These are phyloP conservation scores for Cliona cf. orientalis DNA, from an alignment of 37 sponge, comb jelly and placozoan species.

Conservation along the genomic window DNA sequence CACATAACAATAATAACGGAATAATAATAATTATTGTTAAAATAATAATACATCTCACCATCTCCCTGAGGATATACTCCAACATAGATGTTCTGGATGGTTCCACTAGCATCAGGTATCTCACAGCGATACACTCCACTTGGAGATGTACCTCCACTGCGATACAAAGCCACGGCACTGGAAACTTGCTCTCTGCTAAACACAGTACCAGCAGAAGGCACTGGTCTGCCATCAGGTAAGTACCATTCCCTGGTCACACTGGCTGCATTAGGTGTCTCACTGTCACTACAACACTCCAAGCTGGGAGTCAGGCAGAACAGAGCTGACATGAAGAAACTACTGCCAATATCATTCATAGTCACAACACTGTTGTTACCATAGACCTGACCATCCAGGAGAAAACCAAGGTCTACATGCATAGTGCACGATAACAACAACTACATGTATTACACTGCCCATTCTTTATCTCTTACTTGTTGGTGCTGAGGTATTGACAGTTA, in stretches of 20 bases:
- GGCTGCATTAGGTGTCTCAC: not conserved
- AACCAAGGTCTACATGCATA: not conserved
- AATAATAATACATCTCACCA: too few relatives aligned
- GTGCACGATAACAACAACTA: not conserved
- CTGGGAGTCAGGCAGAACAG: slow-evolving; percentile 19
- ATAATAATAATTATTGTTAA: too few relatives aligned
- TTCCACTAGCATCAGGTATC: slow-evolving; percentile 6
- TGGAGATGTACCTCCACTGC: not conserved
- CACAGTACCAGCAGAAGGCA: not conserved
- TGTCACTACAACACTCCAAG: not conserved
- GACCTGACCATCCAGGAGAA: not conserved
- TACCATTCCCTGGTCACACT: not conserved
- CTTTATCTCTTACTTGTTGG: not conserved
- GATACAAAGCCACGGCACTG: not conserved
- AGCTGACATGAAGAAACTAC: not conserved
- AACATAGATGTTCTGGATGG: not conserved
- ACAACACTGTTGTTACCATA: slow-evolving; percentile 30
- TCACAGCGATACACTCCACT: slow-evolving; percentile 35
- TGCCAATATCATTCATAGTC: slow-evolving; percentile 21
- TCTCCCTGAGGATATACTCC: not conserved
- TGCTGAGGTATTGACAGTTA: not conserved
- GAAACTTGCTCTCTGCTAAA: too few relatives aligned
- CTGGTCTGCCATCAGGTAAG: not conserved
- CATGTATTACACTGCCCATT: not conserved
- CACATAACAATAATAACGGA: not conserved